phyloP scores from a whole-genome alignment of 1,140 invertebrate species.

The Drosophila mojavensis region DNA sequence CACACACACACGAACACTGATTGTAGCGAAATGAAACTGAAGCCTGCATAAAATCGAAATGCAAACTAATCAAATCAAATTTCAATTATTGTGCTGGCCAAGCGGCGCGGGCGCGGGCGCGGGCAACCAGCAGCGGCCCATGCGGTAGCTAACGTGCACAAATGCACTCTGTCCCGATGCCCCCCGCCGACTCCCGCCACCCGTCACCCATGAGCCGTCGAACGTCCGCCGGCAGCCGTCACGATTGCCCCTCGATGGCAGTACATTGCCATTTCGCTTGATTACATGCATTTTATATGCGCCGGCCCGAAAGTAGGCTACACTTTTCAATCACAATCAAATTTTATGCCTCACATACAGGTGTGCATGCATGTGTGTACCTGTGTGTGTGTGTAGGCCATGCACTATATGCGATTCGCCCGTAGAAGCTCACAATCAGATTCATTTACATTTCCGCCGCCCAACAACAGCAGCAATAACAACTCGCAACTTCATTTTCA shows the following conservation, averaged over 20 bases:
- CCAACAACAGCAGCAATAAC: conserved; percentile 39
- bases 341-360: conserved; percentile 65
- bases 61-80: conserved; percentile 81
- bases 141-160: conserved; percentile 31
- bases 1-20: background rate
- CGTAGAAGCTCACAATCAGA: conserved; percentile 54
- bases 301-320: conserved; percentile 78
- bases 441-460: conserved; percentile 64
- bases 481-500: conserved; percentile 30
- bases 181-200: background rate
- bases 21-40: conserved; percentile 10
- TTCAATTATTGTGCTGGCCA: conserved; percentile 72
- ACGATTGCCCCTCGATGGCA: conserved; percentile 30
- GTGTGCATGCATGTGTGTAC: background rate
- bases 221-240: background rate
- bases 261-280: conserved; percentile 76
- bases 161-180: conserved; percentile 46
- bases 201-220: background rate
- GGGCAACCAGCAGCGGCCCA: conserved; percentile 13
- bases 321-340: conserved; percentile 83
- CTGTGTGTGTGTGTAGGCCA: background rate
- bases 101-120: conserved; percentile 46
- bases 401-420: conserved; percentile 39
- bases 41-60: conserved; percentile 50
- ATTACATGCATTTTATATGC: conserved; percentile 82